Evolutionary conservation across 2,113 vertebrate species (phyloP).

Genomic region (Ailuropoda melanoleuca): DNA sequence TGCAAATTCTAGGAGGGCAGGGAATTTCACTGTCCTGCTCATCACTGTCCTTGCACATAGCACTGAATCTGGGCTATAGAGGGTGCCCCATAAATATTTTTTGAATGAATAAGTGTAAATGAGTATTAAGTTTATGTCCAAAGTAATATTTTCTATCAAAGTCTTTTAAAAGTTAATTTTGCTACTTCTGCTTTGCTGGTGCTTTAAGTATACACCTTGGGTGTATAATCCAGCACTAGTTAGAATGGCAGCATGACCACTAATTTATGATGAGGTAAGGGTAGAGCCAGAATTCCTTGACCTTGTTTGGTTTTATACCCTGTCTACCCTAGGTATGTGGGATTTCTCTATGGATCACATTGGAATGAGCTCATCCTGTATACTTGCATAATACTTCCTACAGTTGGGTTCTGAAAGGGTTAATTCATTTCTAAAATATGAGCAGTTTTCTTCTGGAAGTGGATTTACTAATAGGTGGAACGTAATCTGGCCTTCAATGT

Average conservation of each 20-base stretch:
- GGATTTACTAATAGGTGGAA: background rate
- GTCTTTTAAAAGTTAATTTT: background rate
- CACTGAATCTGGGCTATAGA: background rate
- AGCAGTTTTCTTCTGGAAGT: background rate
- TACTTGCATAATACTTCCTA: background rate
- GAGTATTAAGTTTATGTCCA: background rate
- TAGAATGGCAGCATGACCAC: background rate
- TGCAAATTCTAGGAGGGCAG: background rate
- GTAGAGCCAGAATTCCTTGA: background rate
- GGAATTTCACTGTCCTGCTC: background rate
- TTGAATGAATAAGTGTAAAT: background rate
- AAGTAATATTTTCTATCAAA: background rate
- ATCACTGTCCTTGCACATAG: background rate
- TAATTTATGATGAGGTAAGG: background rate
- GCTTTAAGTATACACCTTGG: background rate
- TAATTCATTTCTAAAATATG: constrained; percentile 3
- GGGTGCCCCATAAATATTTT: background rate
- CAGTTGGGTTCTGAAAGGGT: background rate
- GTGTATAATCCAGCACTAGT: background rate
- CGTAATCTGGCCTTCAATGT: background rate
- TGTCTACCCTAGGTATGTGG: background rate
- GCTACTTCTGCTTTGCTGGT: background rate
- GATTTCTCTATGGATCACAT: background rate
- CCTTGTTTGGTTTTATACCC: background rate
- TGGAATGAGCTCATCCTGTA: background rate